Evolutionary conservation across 2,888 invertebrate genomes (phyloP), one percentile per base, ranked within the genome.

Genomic region (Drosophila macrospina): DNA sequence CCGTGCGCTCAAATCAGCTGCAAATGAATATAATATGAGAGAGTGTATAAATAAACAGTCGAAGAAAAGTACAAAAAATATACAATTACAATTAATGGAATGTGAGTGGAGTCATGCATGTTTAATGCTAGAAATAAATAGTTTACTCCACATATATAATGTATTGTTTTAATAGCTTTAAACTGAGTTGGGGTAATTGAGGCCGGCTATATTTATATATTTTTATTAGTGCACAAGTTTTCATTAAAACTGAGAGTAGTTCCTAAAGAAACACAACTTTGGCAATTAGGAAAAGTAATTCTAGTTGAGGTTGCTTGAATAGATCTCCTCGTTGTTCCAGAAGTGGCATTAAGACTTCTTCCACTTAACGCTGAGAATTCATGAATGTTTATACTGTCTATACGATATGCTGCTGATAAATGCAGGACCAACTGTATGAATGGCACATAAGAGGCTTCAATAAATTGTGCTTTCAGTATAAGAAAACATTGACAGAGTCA

Each of bases 401-500:
- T 15, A 6, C 10, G 36, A 15, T 52, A 41, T 32, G 20, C 16
- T 30, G 30, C 30, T 13, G 52, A 20, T 24, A 32, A 54, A 54
- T 41, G n/a, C 30, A 54, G 52, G 3, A 41, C 52, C 52, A 30
- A 20, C 13, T 51, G 15, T 37, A 51, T 37, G 26, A 10, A 7
- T 13, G 24, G 24, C 34, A 20, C 48, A n/a, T 20, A 16, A n/a
- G 30, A 39, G 28, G 36, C 68, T 64, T 57, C 50, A 61, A 45
- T 62, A 80, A 83, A 83, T 81, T 78, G 69, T 69, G 78, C 69
- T 65, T 60, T 51, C 39, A 47, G 55, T 59, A 42, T 47, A 42
- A 42, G 16, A 55, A 51, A 42, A 16, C 28, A 57, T 57, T 44
- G 60, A 47, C 39, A 32, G 36, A 10, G 36, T 36, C 28, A 16